Base-by-base conservation (phyloP, 2,888 invertebrate genomes). In the Parnassius glacialis region DNA sequence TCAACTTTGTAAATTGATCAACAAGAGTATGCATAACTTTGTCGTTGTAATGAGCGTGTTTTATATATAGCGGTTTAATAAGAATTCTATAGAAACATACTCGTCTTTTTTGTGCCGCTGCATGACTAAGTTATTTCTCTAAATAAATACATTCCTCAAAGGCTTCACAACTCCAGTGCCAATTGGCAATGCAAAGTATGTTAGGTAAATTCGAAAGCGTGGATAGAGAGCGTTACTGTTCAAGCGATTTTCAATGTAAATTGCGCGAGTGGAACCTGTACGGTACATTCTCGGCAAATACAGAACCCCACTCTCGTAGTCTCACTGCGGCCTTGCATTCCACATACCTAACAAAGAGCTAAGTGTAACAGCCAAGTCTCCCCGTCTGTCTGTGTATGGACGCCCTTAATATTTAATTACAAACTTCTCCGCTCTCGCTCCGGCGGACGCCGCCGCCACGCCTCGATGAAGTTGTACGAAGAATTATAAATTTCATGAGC, bases 401-500 rank as follows among this genome's bases (percentile, higher is more conserved):
- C 76, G 71, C 72, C 78, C 75, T 85, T 80, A 84, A 85, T 85
- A 83, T 85, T 85, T 84, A 84, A 85, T 85, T 82, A 84, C 78
- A 80, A 84, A 85, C 81, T 84, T 84, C 76, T 72, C 76, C 69
- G 69, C 70, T 68, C 71, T 72, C 72, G 68, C 73, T 64, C 70
- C 71, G 70, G 70, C 68, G 68, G 67, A 64, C 67, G 69, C 64
- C 69, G 71, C 70, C 69, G 71, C 70, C 71, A 68, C 65, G 76
- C 73, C 74, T 74, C 74, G 73, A 68, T 76, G 71, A 79, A 81
- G 76, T 79, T 79, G 70, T 71, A 74, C 74, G 72, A 77, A 79
- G 79, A 82, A 81, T 83, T 83, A 80, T 81, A 78, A 80, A 83
- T 83, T 81, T 80, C 76, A 74, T 71, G 74, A 76, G 74, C 60